phyloP scores from a whole-genome alignment of 2,797 vertebrate species.

The Smutsia gigantea region DNA sequence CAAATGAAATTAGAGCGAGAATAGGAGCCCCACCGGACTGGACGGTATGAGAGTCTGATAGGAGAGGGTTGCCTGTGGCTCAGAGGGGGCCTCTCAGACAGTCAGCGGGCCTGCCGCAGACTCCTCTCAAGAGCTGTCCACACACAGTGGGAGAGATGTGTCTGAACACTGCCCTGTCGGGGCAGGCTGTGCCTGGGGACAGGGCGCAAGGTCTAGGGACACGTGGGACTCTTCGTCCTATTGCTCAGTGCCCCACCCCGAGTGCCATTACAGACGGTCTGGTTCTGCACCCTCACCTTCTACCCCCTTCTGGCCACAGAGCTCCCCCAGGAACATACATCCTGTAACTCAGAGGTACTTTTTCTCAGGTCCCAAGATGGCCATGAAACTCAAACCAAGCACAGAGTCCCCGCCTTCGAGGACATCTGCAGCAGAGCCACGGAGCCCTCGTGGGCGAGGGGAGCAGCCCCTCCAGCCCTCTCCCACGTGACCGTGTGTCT shows the following conservation, averaged over 20 bases:
- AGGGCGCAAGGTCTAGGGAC: not conserved
- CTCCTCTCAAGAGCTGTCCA: not conserved
- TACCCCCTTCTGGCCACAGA: not conserved
- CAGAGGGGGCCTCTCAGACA: not conserved
- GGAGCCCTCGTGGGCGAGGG: fast-evolving
- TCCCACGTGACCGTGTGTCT: not conserved
- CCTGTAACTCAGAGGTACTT: not conserved
- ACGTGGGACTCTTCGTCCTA: not conserved
- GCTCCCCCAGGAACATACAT: not conserved
- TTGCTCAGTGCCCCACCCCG: too few species aligned
- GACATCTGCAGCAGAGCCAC: fast-evolving
- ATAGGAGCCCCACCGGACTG: conserved; percentile 61
- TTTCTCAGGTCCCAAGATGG: not conserved
- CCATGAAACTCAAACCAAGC: not conserved
- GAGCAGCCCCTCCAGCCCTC: not conserved
- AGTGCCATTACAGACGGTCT: not conserved
- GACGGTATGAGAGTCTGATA: conserved; percentile 34
- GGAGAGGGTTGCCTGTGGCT: conserved; percentile 64
- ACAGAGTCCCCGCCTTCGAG: not conserved
- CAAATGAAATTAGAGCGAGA: conserved; percentile 83
- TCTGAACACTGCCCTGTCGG: not conserved
- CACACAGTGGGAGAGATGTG: not conserved
- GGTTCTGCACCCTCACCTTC: not conserved
- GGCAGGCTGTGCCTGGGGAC: too few species aligned
- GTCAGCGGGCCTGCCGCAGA: not conserved